Conservation (phyloP, 1,140 invertebrate species). For the Cheumatopsyche charites region DNA sequence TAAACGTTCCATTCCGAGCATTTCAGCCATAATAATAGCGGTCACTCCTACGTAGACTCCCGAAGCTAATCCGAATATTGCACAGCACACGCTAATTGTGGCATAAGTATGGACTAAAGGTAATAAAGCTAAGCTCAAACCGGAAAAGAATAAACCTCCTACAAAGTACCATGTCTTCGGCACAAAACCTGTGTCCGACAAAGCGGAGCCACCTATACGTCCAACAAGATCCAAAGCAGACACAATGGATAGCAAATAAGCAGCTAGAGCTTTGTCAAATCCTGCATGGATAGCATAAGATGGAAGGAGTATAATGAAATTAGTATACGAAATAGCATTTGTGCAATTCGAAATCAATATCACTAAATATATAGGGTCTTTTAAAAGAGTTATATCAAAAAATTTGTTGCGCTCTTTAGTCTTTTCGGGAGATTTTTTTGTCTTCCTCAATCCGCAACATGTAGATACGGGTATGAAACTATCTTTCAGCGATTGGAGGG, state of each 20-base stretch:
- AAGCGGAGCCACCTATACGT: constrained; percentile 78
- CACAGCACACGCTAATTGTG: constrained; percentile 71
- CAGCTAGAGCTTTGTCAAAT: constrained; percentile 71
- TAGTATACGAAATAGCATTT: constrained; percentile 84
- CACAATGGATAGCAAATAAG: constrained; percentile 77
- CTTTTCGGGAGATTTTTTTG: constrained; percentile 51
- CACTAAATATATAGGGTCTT: constrained; percentile 79
- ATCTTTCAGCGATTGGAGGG: constrained; percentile 69
- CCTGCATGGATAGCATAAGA: constrained; percentile 72
- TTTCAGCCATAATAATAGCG: constrained; percentile 84
- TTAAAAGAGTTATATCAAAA: constrained; percentile 76
- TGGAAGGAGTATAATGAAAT: constrained; percentile 81
- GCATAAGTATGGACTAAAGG: constrained; percentile 67
- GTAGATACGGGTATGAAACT: constrained; percentile 59
- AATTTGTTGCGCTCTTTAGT: constrained; percentile 67
- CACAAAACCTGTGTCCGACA: constrained; percentile 74
- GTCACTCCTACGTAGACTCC: constrained; percentile 87
- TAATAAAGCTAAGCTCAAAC: constrained; percentile 71
- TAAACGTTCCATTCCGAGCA: constrained; percentile 80
- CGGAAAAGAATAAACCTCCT: constrained; percentile 76
- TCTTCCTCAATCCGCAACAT: constrained; percentile 56
- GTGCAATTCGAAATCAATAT: constrained; percentile 84
- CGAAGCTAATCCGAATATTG: constrained; percentile 78
- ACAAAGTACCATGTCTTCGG: constrained; percentile 84
- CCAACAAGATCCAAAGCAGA: constrained; percentile 80